phyloP scores from a whole-genome alignment of 2,797 vertebrate genomes.

The Catharus ustulatus region DNA sequence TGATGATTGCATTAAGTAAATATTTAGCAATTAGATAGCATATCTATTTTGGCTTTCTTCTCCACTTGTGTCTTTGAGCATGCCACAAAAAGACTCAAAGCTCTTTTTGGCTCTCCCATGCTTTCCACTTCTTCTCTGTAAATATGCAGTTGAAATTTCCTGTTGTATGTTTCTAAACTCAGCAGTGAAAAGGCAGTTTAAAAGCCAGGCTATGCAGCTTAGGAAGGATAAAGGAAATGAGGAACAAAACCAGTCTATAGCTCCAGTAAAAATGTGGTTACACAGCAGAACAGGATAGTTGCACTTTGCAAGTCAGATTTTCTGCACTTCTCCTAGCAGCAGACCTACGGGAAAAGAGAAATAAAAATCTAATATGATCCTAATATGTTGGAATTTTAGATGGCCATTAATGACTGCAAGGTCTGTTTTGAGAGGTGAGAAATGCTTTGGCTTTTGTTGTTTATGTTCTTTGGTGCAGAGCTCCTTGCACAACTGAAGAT shows the following conservation, averaged over 20 bases:
- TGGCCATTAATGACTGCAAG: background rate
- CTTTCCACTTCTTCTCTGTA: background rate
- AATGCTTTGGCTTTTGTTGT: background rate
- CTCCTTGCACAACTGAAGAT: background rate
- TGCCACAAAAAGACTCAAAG: background rate
- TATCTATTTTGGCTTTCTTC: background rate
- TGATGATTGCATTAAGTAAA: slow-evolving; percentile 19
- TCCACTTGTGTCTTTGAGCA: background rate
- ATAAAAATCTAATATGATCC: background rate
- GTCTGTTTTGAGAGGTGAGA: background rate
- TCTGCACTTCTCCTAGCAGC: background rate
- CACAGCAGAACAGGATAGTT: background rate
- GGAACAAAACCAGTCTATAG: background rate
- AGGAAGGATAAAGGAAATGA: slow-evolving; percentile 36
- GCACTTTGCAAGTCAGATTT: slow-evolving; percentile 35
- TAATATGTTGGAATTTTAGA: background rate
- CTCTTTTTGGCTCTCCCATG: background rate
- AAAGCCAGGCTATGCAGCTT: background rate
- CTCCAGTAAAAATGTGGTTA: background rate
- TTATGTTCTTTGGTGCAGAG: background rate
- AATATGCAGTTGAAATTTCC: slow-evolving; percentile 33
- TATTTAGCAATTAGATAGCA: slow-evolving; percentile 20
- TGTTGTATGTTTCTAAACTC: slow-evolving; percentile 17
- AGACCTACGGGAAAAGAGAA: background rate
- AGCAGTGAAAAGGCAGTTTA: slow-evolving; percentile 16